Evolutionary conservation across 92 coral and sea anemone species (phyloP), one percentile per base, ranked within the genome.

Genomic region (Pocillopora grandis): DNA sequence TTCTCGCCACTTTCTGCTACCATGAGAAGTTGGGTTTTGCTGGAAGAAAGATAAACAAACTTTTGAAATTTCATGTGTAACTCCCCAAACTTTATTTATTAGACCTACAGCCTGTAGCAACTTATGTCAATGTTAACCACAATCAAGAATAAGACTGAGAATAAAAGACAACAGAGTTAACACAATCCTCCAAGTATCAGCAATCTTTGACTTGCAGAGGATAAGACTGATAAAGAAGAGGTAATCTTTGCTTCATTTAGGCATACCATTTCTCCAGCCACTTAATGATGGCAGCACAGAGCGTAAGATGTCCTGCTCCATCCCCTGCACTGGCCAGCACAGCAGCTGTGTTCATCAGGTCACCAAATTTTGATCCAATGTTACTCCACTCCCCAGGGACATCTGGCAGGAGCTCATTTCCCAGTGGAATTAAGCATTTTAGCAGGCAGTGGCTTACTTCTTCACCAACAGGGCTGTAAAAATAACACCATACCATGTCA

Each of bases 251-350:
- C 31, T 2, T 76, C n/a, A 7, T 1, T 17, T 60, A 2, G 19
- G 66, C 91, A 56, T 92, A 96, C 99, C 99, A 96, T 80, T 87
- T 89, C 55, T 96, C 88, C 18, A 96, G 92, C 98, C 99, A 96
- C 58, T 75, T 83, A 76, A 94, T 93, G 63, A 96, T 97, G 59
- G 95, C 98, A 88, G 92, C 80, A 74, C 92, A 89, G 10, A 96
- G 91, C n/a, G 88, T 87, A 71, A 92, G 85, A 58, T 96, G 99
- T 9, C 99, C 98, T 74, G 84, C 85, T n/a, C 98, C 98, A 73
- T 94, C 98, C 42, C 89, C 97, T 56, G 89, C 95, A 81, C 98
- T 91, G 9, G 98, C 99, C 78, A 96, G 83, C 17, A 95, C 89
- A 8, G 98, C 91, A 12, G 97, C 94, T 36, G 94, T 92, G 82